These are phyloP conservation scores for Limnephilus auricula DNA, from an alignment of 2,888 invertebrate species.

Conservation along the genomic window DNA sequence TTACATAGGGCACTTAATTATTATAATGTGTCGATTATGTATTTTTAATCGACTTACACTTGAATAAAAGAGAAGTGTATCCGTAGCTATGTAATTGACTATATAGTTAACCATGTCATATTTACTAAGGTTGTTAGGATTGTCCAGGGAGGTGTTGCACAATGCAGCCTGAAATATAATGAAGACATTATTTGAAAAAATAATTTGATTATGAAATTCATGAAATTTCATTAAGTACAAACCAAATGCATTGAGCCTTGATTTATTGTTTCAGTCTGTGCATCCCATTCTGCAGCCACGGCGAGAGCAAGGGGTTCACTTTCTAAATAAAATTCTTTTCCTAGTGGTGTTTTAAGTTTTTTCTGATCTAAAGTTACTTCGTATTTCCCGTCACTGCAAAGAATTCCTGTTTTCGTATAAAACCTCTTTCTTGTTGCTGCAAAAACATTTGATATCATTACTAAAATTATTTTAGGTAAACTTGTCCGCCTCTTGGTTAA, in stretches of 20 bases:
- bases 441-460: slow-evolving; percentile 66
- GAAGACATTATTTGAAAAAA: neutral
- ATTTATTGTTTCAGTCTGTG: slow-evolving; percentile 87
- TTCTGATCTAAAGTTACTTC: slow-evolving; percentile 93
- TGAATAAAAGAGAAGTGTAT: slow-evolving; percentile 88
- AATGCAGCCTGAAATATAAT: slow-evolving; percentile 84
- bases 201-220: neutral
- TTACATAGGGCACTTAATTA: neutral
- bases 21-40: slow-evolving; percentile 35
- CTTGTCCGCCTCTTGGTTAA: too few relatives aligned
- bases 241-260: slow-evolving; percentile 94
- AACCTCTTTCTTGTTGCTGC: slow-evolving; percentile 82
- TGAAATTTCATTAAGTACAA: slow-evolving; percentile 68
- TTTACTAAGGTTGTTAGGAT: slow-evolving; percentile 89
- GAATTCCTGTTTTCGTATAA: slow-evolving; percentile 84
- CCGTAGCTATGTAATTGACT: slow-evolving; percentile 88
- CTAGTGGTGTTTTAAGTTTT: slow-evolving; percentile 93
- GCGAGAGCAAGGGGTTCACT: slow-evolving; percentile 94
- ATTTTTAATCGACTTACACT: slow-evolving; percentile 76
- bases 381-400: slow-evolving; percentile 84
- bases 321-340: slow-evolving; percentile 85
- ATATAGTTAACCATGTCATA: slow-evolving; percentile 87
- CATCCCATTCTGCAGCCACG: slow-evolving; percentile 96
- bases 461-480: too few relatives aligned
- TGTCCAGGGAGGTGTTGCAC: slow-evolving; percentile 94